Conservation (phyloP, 2,888 invertebrate genomes). For the Onchidella celtica region DNA sequence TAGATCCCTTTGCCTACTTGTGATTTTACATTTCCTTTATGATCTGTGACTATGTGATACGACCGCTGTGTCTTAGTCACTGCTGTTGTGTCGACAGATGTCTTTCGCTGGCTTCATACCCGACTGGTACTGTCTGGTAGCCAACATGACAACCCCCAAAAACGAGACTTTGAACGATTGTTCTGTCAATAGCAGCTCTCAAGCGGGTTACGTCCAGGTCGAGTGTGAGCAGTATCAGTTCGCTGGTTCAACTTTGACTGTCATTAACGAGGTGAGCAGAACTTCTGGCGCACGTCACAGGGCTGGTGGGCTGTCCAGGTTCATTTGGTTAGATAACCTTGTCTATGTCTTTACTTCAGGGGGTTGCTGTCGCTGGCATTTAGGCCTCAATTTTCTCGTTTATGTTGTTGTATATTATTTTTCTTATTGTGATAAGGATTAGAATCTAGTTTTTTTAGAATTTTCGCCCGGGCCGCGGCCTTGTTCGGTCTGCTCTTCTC, state of each 20-base stretch:
- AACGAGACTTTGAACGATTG: neutral
- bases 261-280: slow-evolving; percentile 14
- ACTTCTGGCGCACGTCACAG: no score
- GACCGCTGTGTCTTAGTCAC: neutral
- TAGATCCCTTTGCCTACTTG: no score
- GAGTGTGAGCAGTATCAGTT: neutral
- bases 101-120: slow-evolving; percentile 21
- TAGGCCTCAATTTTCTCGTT: no score
- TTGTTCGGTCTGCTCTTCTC: no score
- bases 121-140: slow-evolving; percentile 13
- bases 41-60: neutral
- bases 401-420: no score
- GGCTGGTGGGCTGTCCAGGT: no score
- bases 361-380: no score
- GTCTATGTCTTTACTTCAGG: no score
- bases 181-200: neutral
- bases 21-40: neutral
- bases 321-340: no score
- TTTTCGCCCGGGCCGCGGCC: no score
- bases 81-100: neutral
- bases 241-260: neutral
- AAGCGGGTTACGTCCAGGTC: neutral
- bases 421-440: no score
- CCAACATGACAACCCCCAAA: neutral
- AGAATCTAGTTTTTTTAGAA: no score